Conservation (phyloP, 1,140 invertebrate species). For the Drosophila oshimai region DNA sequence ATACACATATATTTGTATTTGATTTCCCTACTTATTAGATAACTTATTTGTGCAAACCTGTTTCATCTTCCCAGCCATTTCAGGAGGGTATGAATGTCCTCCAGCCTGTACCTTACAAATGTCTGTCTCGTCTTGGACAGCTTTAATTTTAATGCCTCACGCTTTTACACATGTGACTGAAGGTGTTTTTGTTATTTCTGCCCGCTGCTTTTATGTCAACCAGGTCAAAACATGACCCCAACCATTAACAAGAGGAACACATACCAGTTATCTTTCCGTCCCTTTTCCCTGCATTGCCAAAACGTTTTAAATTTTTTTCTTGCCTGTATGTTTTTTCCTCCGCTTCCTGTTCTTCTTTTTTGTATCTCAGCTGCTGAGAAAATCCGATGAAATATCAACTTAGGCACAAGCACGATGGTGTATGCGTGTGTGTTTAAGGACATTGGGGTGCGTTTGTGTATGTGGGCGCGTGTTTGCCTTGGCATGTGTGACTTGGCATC, state of each 20-base stretch:
- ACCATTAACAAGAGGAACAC: slow-evolving; percentile 10
- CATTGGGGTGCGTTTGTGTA: slow-evolving; percentile 10
- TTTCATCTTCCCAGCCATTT: no score
- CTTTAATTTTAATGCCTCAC: slow-evolving; percentile 43
- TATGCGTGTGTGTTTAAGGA: background rate
- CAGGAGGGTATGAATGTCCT: no score
- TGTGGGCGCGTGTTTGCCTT: slow-evolving; percentile 22
- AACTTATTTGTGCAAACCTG: no score
- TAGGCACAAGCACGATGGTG: slow-evolving; percentile 52
- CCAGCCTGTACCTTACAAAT: no score
- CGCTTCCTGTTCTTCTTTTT: slow-evolving; percentile 8
- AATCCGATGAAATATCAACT: slow-evolving; percentile 70
- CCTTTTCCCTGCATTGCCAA: slow-evolving; percentile 1
- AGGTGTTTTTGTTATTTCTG: slow-evolving; percentile 13
- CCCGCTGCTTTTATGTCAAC: slow-evolving; percentile 32
- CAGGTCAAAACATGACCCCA: slow-evolving; percentile 39
- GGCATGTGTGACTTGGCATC: slow-evolving; percentile 48
- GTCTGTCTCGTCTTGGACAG: background rate
- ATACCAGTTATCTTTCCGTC: background rate
- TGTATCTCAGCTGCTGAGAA: slow-evolving; percentile 52
- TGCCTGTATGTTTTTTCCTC: slow-evolving; percentile 16
- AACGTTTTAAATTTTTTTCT: slow-evolving; percentile 59
- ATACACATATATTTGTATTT: no score
- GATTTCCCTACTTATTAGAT: no score
- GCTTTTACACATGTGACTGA: slow-evolving; percentile 22